Base-by-base conservation (phyloP, 2,797 vertebrate genomes). In the Sebastes steindachneri region DNA sequence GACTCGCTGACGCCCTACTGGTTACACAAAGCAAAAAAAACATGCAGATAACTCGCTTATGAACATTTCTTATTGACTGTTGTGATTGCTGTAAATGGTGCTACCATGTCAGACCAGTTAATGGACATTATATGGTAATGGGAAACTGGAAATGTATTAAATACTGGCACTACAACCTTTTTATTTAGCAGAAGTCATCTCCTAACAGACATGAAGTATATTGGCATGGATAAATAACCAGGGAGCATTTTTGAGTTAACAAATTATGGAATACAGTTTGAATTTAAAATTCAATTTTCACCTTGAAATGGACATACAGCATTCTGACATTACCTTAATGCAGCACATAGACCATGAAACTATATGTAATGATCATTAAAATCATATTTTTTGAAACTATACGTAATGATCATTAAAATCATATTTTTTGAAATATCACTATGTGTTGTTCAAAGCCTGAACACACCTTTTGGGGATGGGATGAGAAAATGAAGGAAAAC, bases 11-110 rank as follows among this genome's bases (percentile, higher is more conserved):
- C 76, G 55, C 26, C 17, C 35, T 45, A 12, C 59, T 57, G 11
- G 21, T 54, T 67, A 11, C 33, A 62, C 64, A 77, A 41, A 60
- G 23, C 23, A 54, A 57, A 68, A 68, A 10, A 21, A 35, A 73
- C n/a, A 72, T 29, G 26, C 26, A 75, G 14, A 71, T 26, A 58
- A 51, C 67, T 51, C 0, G 8, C 29, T 17, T 26, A 21, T 28
- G 6, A 33, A 57, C 7, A 58, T 28, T 28, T 60, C 1, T 35
- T 37, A 51, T 57, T 80, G 75, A 62, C 37, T 79, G 73, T 84
- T 80, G 15, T 66, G 75, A 89, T 88, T 86, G 58, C 14, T 17
- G 25, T 73, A 33, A 73, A 65, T 80, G 77, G 84, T 84, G 37
- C 41, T 8, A 19, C 12, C 25, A 33, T 58, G 58, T 66, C 10